phyloP scores from a whole-genome alignment of 2,888 invertebrate genomes.

The Galerucella pusilla region DNA sequence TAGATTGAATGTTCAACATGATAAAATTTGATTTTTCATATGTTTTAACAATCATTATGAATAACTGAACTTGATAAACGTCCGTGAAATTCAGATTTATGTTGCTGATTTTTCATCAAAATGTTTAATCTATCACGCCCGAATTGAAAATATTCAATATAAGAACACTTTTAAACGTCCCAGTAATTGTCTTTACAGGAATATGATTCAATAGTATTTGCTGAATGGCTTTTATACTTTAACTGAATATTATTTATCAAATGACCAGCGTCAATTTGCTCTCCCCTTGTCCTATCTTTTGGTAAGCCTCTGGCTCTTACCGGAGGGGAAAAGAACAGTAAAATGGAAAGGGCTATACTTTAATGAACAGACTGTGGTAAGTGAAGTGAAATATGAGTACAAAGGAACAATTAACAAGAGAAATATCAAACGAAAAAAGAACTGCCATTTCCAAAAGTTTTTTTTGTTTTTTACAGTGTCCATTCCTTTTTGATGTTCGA shows the following conservation, averaged over 20 bases:
- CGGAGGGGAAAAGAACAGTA: slow-evolving; percentile 22
- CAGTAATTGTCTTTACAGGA: too few species aligned
- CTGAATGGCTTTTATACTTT: too few species aligned
- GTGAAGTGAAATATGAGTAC: slow-evolving; percentile 61
- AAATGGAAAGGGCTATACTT: slow-evolving; percentile 50
- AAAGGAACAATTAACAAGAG: slow-evolving; percentile 65
- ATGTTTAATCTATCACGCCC: too few species aligned
- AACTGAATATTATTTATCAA: neutral
- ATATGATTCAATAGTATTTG: too few species aligned
- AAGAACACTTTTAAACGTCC: too few species aligned
- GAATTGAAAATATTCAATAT: too few species aligned
- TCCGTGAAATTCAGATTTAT: neutral
- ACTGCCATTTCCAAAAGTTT: slow-evolving; percentile 59
- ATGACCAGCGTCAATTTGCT: neutral
- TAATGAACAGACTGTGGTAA: slow-evolving; percentile 61
- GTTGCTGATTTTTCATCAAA: too few species aligned
- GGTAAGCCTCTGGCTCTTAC: slow-evolving; percentile 1
- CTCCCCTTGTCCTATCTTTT: neutral
- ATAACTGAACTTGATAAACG: neutral
- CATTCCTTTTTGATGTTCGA: slow-evolving; percentile 52
- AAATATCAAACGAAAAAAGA: slow-evolving; percentile 62
- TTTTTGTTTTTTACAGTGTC: slow-evolving; percentile 48
- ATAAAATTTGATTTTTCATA: too few species aligned
- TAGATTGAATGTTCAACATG: too few species aligned
- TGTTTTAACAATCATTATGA: neutral